Conservation (phyloP, 1,140 invertebrate species). For the Choristoneura fumiferana region DNA sequence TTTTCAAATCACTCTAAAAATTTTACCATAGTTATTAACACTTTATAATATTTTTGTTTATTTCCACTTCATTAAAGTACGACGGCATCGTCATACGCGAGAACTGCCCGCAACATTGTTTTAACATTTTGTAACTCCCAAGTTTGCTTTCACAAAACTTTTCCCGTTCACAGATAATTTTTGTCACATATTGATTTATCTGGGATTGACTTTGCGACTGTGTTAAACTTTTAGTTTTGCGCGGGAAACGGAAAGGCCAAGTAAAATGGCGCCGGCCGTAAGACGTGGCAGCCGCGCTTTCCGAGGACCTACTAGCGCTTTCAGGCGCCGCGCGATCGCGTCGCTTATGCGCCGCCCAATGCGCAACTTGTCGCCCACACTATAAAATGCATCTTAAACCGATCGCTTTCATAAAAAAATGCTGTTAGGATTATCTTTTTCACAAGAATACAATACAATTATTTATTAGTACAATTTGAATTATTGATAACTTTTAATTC, state of each 20-base stretch:
- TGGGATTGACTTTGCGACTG: background rate
- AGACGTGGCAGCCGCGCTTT: conserved; percentile 35
- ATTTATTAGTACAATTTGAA: too few species aligned
- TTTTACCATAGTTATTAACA: background rate
- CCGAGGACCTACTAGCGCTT: conserved; percentile 42
- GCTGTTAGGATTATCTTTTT: conserved; percentile 1
- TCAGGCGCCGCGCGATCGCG: conserved; percentile 20
- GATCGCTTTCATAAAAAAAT: conserved; percentile 8
- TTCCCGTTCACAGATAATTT: background rate
- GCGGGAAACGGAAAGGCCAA: conserved; percentile 43
- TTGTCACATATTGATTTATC: background rate
- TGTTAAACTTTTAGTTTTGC: conserved; percentile 36
- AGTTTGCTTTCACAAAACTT: background rate
- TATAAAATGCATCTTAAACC: conserved; percentile 1
- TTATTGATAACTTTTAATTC: too few species aligned
- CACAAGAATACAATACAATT: too few species aligned
- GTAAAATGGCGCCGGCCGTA: conserved; percentile 25
- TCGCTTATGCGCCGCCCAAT: conserved; percentile 47
- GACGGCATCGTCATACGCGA: background rate
- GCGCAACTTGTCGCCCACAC: conserved; percentile 31
- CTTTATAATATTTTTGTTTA: background rate
- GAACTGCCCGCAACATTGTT: background rate
- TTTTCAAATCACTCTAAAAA: background rate
- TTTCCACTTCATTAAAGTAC: background rate
- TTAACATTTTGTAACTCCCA: background rate